Evolutionary conservation across 1,140 invertebrate species (phyloP).

Genomic region (Myzus persicae): DNA sequence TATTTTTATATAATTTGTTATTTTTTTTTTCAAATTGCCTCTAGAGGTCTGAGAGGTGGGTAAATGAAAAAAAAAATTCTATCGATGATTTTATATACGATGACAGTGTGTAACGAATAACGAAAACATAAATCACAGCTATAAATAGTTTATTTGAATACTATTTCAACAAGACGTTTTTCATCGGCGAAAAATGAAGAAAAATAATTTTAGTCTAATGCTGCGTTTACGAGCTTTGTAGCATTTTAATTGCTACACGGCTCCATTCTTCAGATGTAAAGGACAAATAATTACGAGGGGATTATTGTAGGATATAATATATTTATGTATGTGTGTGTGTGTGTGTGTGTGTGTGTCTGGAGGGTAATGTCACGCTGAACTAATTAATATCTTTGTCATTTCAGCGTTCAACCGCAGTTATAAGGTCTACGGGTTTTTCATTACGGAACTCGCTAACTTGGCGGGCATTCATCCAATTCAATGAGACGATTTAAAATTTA

Average conservation of each 20-base stretch:
- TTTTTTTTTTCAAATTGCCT: not conserved
- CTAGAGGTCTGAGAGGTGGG: not conserved
- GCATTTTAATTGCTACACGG: not conserved
- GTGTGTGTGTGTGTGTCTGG: too few species aligned
- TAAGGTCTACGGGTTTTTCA: constrained; percentile 38
- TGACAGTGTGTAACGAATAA: not conserved
- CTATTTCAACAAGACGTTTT: not conserved
- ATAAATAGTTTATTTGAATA: not conserved
- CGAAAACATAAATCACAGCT: not conserved
- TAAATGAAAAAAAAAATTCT: constrained; percentile 7
- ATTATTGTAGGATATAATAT: not conserved
- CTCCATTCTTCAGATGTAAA: not conserved
- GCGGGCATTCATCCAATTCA: constrained; percentile 29
- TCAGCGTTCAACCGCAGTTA: constrained; percentile 2
- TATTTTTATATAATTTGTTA: constrained; percentile 2
- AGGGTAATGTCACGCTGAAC: constrained; percentile 15
- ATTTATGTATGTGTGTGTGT: not conserved
- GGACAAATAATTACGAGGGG: constrained; percentile 30
- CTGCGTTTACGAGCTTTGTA: not conserved
- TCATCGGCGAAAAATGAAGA: not conserved
- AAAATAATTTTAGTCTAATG: not conserved
- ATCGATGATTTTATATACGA: not conserved
- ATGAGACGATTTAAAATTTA: not conserved
- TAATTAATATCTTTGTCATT: constrained; percentile 54
- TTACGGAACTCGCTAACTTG: not conserved